Conservation (phyloP, 2,797 vertebrate species). For the Stomatorhinus walkeri region DNA sequence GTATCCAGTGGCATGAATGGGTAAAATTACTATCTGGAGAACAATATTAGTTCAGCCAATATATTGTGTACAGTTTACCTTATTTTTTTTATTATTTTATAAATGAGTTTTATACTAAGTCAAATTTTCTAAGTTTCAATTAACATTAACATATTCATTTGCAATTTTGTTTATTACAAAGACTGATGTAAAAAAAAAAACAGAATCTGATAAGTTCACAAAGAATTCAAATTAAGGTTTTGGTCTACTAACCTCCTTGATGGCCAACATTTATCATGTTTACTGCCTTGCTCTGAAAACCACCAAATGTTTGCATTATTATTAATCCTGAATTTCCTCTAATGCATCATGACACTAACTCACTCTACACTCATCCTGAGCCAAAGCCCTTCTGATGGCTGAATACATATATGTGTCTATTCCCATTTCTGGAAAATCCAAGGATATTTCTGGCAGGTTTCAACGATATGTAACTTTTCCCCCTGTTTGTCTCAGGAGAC, state of each 20-base stretch:
- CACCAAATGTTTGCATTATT: conserved; percentile 53
- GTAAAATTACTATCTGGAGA: not conserved
- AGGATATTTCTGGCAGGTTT: not conserved
- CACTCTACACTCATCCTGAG: conserved; percentile 8
- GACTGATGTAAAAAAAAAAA: not conserved
- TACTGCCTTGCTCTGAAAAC: conserved; percentile 51
- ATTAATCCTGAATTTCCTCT: conserved; percentile 57
- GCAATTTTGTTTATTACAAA: not conserved
- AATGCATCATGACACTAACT: conserved; percentile 58
- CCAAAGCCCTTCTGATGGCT: conserved; percentile 1
- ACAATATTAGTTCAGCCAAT: not conserved
- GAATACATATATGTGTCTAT: not conserved
- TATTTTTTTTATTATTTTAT: not conserved
- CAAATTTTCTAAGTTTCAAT: not conserved
- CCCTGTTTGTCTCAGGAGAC: not conserved
- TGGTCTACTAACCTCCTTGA: conserved; percentile 44
- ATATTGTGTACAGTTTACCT: not conserved
- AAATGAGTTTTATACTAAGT: not conserved
- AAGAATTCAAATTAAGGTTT: conserved; percentile 34
- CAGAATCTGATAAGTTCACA: not conserved
- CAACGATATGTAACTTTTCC: not conserved
- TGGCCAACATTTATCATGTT: conserved; percentile 44
- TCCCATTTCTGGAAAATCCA: not conserved
- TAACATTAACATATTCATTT: not conserved
- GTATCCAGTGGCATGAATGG: not conserved